Evolutionary conservation across 2,888 invertebrate species (phyloP).

Genomic region (Drosophila mimetica): DNA sequence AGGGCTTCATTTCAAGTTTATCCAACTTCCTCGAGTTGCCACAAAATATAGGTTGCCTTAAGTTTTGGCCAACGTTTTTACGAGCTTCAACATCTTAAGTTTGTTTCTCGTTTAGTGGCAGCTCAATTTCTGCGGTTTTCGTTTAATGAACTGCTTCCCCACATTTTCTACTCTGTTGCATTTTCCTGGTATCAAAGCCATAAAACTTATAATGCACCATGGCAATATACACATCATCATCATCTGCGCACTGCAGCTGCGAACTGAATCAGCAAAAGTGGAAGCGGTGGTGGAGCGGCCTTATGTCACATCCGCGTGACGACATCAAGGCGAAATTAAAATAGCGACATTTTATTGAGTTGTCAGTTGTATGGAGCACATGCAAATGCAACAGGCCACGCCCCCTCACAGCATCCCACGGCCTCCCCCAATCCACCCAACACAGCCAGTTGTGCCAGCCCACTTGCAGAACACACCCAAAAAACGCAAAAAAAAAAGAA

Average conservation of each 20-base stretch:
- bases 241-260: conserved; percentile 40
- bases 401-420: conserved; percentile 38
- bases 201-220: conserved; percentile 56
- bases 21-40: not conserved
- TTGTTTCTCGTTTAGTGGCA: conserved; percentile 12
- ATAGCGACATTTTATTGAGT: conserved; percentile 77
- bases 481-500: conserved; percentile 35
- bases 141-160: conserved; percentile 22
- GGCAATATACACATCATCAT: conserved; percentile 74
- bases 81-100: conserved; percentile 24
- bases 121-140: conserved; percentile 12
- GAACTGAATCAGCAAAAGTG: conserved; percentile 43
- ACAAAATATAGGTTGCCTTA: not conserved
- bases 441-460: conserved; percentile 5
- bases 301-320: conserved; percentile 62
- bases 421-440: conserved; percentile 19
- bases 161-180: conserved; percentile 38
- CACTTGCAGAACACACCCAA: conserved; percentile 64
- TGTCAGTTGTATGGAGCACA: conserved; percentile 67
- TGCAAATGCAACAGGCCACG: conserved; percentile 59
- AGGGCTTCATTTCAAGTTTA: not conserved
- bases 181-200: conserved; percentile 55
- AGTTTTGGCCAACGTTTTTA: conserved; percentile 15
- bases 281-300: conserved; percentile 14
- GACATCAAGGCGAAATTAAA: conserved; percentile 66